Evolutionary conservation across 1,140 invertebrate species (phyloP).

Genomic region (Zaprionus kolodkinae): DNA sequence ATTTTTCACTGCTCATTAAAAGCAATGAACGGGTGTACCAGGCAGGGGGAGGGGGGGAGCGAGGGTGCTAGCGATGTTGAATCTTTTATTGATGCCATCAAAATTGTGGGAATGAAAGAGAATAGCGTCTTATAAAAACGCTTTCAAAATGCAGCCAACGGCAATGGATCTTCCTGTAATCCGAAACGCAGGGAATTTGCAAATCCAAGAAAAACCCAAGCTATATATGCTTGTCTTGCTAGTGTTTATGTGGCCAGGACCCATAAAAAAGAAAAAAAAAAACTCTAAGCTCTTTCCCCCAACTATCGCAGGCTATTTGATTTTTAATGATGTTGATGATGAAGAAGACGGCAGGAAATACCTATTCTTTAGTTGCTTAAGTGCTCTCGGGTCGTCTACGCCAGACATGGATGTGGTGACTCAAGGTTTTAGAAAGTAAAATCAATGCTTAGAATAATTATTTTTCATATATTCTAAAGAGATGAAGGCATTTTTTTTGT

Average conservation of each 20-base stretch:
- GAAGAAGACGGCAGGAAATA: slow-evolving; percentile 50
- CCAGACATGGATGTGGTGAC: neutral
- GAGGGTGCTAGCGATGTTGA: slow-evolving; percentile 17
- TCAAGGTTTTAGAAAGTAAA: neutral
- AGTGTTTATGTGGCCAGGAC: slow-evolving; percentile 41
- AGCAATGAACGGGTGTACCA: slow-evolving; percentile 32
- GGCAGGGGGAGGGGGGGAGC: neutral
- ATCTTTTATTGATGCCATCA: slow-evolving; percentile 77
- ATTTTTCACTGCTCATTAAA: slow-evolving; percentile 74
- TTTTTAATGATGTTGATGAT: slow-evolving; percentile 61
- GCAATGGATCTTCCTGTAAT: slow-evolving; percentile 72
- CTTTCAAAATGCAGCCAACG: slow-evolving; percentile 68
- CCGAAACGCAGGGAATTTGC: slow-evolving; percentile 61
- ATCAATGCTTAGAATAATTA: neutral
- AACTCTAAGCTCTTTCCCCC: slow-evolving; percentile 30
- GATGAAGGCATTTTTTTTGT: too few relatives aligned
- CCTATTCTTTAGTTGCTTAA: slow-evolving; percentile 56
- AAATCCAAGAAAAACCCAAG: slow-evolving; percentile 40
- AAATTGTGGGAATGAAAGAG: slow-evolving; percentile 61
- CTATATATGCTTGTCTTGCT: slow-evolving; percentile 44
- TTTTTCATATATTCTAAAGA: neutral
- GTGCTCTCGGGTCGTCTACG: slow-evolving; percentile 25
- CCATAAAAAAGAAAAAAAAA: slow-evolving; percentile 58
- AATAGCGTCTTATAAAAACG: slow-evolving; percentile 55
- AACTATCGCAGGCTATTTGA: slow-evolving; percentile 19